Base-by-base conservation (phyloP, 2,797 vertebrate genomes). In the Coccyzus lansbergi region DNA sequence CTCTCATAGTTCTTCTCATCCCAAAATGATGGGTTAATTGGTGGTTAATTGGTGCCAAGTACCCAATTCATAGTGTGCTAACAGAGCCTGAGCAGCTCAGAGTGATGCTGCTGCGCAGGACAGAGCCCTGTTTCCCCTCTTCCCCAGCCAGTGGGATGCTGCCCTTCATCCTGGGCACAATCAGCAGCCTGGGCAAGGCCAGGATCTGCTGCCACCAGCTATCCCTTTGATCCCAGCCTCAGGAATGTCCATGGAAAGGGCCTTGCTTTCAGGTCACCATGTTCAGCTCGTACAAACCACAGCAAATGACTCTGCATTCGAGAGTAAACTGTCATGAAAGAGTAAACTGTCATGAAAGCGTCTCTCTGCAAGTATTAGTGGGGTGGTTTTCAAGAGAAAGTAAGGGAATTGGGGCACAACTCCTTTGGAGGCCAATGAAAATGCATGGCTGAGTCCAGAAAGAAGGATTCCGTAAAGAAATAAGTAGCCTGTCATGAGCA, bases 151-250 rank as follows among this genome's bases (percentile, higher is more conserved):
- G 34, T 3, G 4, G 48, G 65, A 63, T 70, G 62, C 64, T 90
- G 65, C 75, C 74, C 70, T 26, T 17, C 1, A 2, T 65, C 53
- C 20, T 17, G 59, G 68, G 63, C 88, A 85, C n/a, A 33, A 68
- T 38, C 60, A 69, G 59, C 26, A 62, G 71, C 63, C 48, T 28
- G 21, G 44, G 51, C 21, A 22, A 49, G 34, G 63, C 59, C 69
- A 44, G 31, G 36, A 52, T 70, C 81, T 74, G 55, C 81, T 70
- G 55, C 65, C 83, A 83, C 77, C 53, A 77, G 74, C 58, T 72
- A 10, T 24, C 58, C 58, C 77, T 69, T 80, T 87, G 63, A 84
- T 92, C 86, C 70, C 69, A 83, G 90, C 65, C 83, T 85, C 78
- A 86, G 84, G 63, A 88, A 85, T 36, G 71, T 19, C 67, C 44